These are phyloP conservation scores for Elmis aenea DNA, from an alignment of 2,888 invertebrate genomes.

Conservation along the genomic window DNA sequence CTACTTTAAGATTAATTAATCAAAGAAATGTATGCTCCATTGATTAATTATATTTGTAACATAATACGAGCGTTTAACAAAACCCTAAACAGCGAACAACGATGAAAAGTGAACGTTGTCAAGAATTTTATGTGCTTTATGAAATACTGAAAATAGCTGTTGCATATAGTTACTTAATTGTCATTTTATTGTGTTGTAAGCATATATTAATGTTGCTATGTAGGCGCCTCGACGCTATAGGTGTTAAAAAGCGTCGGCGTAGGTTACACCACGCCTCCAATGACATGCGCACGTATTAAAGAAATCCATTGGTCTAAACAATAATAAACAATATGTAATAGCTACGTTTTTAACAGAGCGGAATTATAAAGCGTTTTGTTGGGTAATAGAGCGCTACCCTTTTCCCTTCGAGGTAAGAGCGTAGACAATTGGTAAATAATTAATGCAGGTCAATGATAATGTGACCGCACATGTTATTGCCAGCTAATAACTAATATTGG, in stretches of 20 bases:
- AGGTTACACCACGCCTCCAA: constrained; percentile 33
- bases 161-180: constrained; percentile 6
- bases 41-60: no score
- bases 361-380: constrained; percentile 23
- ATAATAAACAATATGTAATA: constrained; percentile 18
- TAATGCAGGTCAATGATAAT: constrained; percentile 28
- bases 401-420: constrained; percentile 18
- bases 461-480: constrained; percentile 26
- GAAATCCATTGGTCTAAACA: constrained; percentile 28
- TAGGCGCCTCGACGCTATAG: constrained; percentile 36
- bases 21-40: no score
- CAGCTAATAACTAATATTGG: constrained; percentile 14
- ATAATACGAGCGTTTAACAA: no score
- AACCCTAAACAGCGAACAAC: constrained; percentile 2
- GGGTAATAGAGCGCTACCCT: constrained; percentile 33
- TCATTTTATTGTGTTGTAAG: constrained; percentile 7
- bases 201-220: constrained; percentile 32
- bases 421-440: constrained; percentile 25
- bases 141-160: constrained; percentile 16
- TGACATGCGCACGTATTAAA: constrained; percentile 33
- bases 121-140: constrained; percentile 9
- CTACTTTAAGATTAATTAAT: no score
- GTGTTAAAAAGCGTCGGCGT: constrained; percentile 32
- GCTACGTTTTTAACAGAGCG: constrained; percentile 18
- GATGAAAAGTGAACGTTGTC: constrained; percentile 1